Evolutionary conservation across 2,797 vertebrate species (phyloP).

Genomic region (Arctocebus calabarensis): DNA sequence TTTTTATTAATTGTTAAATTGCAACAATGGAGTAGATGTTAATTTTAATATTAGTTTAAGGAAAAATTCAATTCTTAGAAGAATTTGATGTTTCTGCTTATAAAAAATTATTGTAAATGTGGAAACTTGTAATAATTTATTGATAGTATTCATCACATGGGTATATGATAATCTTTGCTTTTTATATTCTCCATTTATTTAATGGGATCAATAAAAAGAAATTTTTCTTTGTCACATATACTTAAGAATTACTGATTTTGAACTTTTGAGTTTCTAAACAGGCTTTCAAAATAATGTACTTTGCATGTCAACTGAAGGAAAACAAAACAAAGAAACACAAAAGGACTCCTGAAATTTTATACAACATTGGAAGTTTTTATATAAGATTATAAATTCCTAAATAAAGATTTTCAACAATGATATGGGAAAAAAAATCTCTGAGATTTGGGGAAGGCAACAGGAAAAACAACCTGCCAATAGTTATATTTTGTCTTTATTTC

Average conservation of each 20-base stretch:
- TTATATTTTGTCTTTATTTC: slow-evolving; percentile 44
- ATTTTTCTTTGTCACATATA: slow-evolving; percentile 35
- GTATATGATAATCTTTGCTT: slow-evolving; percentile 57
- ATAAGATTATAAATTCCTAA: slow-evolving; percentile 19
- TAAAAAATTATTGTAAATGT: slow-evolving; percentile 50
- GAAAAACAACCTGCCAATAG: neutral
- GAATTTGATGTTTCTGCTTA: slow-evolving; percentile 46
- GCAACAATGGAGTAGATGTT: slow-evolving; percentile 34
- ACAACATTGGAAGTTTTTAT: slow-evolving; percentile 14
- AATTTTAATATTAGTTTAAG: slow-evolving; percentile 62
- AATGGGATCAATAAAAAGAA: slow-evolving; percentile 40
- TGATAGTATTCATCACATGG: neutral
- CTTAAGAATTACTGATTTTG: slow-evolving; percentile 28
- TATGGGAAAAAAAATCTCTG: neutral
- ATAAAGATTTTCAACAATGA: slow-evolving; percentile 35
- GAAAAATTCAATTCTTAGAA: slow-evolving; percentile 59
- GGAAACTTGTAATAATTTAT: slow-evolving; percentile 51
- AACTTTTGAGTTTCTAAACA: neutral
- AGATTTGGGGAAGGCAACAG: neutral
- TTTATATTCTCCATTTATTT: slow-evolving; percentile 53
- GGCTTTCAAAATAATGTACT: slow-evolving; percentile 40
- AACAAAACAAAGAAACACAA: slow-evolving; percentile 24
- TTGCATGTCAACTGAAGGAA: slow-evolving; percentile 45
- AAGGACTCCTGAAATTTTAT: slow-evolving; percentile 53
- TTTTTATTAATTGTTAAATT: slow-evolving; percentile 62